A percentile compares a stretch with the other conserved stretches of the same genome.
phyloP scores from a whole-genome alignment of 1,140 invertebrate species.

The Nephotettix cincticeps region DNA sequence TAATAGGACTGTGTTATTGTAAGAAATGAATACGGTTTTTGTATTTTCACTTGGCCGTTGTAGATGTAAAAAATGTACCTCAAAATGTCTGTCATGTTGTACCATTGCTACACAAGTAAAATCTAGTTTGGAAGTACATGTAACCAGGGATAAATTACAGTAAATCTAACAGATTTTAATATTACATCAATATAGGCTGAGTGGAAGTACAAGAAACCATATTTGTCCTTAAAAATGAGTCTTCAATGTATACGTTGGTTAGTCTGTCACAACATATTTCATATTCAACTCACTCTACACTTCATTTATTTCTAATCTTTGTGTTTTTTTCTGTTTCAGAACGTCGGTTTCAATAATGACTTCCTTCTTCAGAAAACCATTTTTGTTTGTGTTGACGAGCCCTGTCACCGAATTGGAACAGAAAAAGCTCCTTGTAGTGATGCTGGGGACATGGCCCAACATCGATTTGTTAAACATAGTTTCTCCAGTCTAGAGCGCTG shows the following conservation, averaged over 20 bases:
- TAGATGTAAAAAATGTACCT: too few relatives aligned
- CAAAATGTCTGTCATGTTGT: too few relatives aligned
- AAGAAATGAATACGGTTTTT: too few relatives aligned
- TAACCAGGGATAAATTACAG: too few relatives aligned
- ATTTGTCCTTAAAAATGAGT: neutral
- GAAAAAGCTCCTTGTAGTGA: neutral
- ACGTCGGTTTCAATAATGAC: constrained; percentile 75
- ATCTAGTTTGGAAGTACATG: too few relatives aligned
- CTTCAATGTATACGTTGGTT: neutral
- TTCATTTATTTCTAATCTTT: neutral
- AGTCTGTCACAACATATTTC: neutral
- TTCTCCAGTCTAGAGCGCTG: constrained; percentile 55
- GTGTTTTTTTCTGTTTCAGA: constrained; percentile 52
- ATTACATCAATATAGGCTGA: too few relatives aligned
- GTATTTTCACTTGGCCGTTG: too few relatives aligned
- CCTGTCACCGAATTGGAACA: constrained; percentile 41
- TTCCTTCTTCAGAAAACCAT: constrained; percentile 74
- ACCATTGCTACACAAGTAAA: too few relatives aligned
- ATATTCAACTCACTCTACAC: neutral
- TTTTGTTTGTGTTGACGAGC: constrained; percentile 68
- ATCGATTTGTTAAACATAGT: constrained; percentile 27
- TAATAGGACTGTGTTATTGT: too few relatives aligned
- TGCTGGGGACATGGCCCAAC: constrained; percentile 5
- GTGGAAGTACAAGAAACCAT: too few relatives aligned
- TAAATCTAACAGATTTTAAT: too few relatives aligned